These are phyloP conservation scores for Talpa occidentalis DNA, from an alignment of 2,113 vertebrate species.

Conservation along the genomic window DNA sequence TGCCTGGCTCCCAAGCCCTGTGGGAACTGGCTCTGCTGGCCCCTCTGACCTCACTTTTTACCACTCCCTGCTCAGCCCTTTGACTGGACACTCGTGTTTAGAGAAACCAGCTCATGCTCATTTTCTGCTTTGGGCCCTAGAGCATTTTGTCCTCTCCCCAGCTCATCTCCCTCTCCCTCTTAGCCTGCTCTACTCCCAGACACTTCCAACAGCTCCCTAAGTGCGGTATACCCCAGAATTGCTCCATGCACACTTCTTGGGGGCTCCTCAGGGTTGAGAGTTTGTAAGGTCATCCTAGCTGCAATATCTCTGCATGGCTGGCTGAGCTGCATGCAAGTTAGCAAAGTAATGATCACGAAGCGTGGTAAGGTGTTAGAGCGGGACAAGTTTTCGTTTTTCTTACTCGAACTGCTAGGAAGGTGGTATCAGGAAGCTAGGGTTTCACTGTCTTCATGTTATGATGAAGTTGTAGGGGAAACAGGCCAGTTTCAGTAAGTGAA, in stretches of 20 bases:
- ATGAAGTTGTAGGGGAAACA: background rate
- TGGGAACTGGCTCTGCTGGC: background rate
- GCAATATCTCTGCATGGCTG: too few relatives aligned
- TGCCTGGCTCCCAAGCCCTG: rapidly evolving
- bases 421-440: background rate
- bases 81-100: background rate
- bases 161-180: background rate
- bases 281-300: too few relatives aligned
- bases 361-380: background rate
- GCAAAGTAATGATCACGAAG: background rate
- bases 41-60: background rate
- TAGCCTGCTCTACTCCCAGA: background rate
- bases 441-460: rapidly evolving
- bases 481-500: rapidly evolving
- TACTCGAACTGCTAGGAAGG: background rate
- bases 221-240: rapidly evolving
- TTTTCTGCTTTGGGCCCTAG: background rate
- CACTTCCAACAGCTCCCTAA: background rate
- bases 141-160: background rate
- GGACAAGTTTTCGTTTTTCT: background rate
- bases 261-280: background rate
- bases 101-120: background rate
- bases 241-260: rapidly evolving
- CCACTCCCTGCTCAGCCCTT: background rate
- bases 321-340: too few relatives aligned